Conservation (phyloP, 2,888 invertebrate species). For the Platerodrilus igneus region DNA sequence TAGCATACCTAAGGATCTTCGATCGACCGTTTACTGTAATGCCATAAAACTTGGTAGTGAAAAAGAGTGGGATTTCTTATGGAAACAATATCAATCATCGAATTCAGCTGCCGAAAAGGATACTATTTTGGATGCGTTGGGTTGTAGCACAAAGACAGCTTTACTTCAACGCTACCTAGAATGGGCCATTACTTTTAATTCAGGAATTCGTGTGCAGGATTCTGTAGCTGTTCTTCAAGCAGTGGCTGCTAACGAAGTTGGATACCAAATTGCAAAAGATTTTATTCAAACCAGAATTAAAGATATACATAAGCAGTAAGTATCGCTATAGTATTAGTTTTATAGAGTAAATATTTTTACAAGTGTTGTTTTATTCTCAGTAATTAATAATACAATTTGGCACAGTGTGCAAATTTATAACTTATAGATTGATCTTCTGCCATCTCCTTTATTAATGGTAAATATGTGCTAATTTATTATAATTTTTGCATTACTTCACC, state of each 20-base stretch:
- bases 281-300: constrained; percentile 64
- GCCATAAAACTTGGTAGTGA: constrained; percentile 63
- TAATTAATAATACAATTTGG: too few species aligned
- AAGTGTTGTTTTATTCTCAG: too few species aligned
- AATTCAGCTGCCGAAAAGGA: constrained; percentile 66
- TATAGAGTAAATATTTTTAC: too few species aligned
- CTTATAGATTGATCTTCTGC: too few species aligned
- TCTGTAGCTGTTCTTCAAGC: constrained; percentile 56
- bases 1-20: constrained; percentile 69
- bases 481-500: too few species aligned
- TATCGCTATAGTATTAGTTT: too few species aligned
- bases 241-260: constrained; percentile 61
- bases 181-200: constrained; percentile 58
- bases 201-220: constrained; percentile 69
- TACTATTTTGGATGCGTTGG: constrained; percentile 60
- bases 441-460: too few species aligned
- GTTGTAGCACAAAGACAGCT: constrained; percentile 61
- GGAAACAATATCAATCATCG: constrained; percentile 58
- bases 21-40: constrained; percentile 68
- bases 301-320: constrained; percentile 64
- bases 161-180: constrained; percentile 59
- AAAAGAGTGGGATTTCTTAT: constrained; percentile 71
- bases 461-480: too few species aligned
- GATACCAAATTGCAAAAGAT: constrained; percentile 67
- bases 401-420: too few species aligned